Percentiles rank a stretch among this genome's conserved stretches.
phyloP scores from a whole-genome alignment of 2,888 invertebrate species.

The Melinopterus prodromus region DNA sequence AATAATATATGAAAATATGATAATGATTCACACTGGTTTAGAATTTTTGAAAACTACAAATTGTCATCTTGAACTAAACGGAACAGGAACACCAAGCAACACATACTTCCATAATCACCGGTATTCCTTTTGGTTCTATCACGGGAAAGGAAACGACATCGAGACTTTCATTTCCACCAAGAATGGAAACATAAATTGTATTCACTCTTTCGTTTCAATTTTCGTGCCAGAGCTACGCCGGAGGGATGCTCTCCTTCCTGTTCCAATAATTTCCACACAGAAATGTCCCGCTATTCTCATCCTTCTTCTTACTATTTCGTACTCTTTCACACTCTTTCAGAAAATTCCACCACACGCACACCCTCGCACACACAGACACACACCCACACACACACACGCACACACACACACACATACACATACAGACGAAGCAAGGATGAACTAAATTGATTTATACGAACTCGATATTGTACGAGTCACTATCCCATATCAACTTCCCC shows the following conservation, averaged over 20 bases:
- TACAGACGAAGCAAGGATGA: neutral
- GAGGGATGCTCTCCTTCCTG: neutral
- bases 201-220: constrained; percentile 4
- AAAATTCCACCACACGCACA: neutral
- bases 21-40: too few relatives aligned
- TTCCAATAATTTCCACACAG: neutral
- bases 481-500: neutral
- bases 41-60: too few relatives aligned
- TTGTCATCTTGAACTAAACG: too few relatives aligned
- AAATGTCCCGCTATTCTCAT: too few relatives aligned
- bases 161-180: neutral
- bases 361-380: too few relatives aligned
- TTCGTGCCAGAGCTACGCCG: neutral
- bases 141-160: neutral
- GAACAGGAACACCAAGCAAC: too few relatives aligned
- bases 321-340: neutral
- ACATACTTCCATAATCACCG: too few relatives aligned
- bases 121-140: too few relatives aligned
- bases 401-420: neutral
- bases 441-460: neutral
- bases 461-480: neutral
- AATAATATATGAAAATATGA: too few relatives aligned
- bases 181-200: neutral
- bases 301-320: too few relatives aligned
- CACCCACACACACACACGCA: neutral